Evolutionary conservation across 2,113 vertebrate species (phyloP).

Genomic region (Clarias batrachus): DNA sequence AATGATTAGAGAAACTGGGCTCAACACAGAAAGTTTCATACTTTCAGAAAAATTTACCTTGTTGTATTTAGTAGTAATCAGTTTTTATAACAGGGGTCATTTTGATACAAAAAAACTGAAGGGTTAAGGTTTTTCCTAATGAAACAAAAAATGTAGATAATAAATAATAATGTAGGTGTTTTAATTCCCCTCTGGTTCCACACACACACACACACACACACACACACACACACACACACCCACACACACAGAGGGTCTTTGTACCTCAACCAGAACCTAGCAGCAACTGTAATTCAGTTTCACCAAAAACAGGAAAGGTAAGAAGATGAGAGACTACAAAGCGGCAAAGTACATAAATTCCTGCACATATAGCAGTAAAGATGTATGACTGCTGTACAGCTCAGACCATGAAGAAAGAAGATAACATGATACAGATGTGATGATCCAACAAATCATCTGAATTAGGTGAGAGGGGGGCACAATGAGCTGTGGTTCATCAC

Average conservation of each 20-base stretch:
- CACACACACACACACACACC: neutral
- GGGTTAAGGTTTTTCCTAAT: neutral
- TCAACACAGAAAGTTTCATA: neutral
- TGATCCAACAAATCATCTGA: neutral
- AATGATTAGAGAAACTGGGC: neutral
- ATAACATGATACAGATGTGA: neutral
- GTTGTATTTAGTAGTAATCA: neutral
- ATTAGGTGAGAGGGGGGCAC: neutral
- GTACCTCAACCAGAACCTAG: slow-evolving; percentile 19
- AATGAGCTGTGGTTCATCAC: slow-evolving; percentile 10
- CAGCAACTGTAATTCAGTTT: neutral
- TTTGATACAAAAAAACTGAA: neutral
- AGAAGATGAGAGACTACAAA: neutral
- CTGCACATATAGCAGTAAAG: neutral
- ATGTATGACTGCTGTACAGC: neutral
- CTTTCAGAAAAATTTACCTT: neutral
- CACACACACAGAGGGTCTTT: slow-evolving; percentile 3
- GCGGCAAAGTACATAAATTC: neutral
- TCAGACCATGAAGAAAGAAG: neutral
- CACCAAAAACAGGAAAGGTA: neutral
- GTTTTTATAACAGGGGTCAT: neutral
- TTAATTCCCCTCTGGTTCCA: neutral
- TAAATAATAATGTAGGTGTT: neutral
- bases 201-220: neutral
- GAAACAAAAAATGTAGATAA: neutral